These are phyloP conservation scores for Cosmia trapezina DNA, from an alignment of 2,888 invertebrate species.

Conservation along the genomic window DNA sequence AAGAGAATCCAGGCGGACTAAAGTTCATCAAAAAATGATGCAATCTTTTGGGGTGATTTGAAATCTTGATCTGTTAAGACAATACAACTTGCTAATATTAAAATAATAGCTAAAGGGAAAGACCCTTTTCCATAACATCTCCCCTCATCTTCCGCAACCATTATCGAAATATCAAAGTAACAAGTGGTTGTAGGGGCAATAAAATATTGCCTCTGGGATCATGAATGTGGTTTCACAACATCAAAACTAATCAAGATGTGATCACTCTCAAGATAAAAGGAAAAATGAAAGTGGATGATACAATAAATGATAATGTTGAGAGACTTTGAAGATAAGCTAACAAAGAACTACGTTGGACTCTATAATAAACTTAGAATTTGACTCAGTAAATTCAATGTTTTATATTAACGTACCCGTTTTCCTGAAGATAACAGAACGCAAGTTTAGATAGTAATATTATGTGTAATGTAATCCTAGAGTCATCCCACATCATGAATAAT, in stretches of 20 bases:
- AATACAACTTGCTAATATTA: constrained; percentile 30
- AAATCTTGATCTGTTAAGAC: constrained; percentile 16
- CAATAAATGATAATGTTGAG: too few species aligned
- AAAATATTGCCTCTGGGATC: constrained; percentile 29
- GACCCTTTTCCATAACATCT: constrained; percentile 25
- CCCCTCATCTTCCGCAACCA: constrained; percentile 43
- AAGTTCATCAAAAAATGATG: background rate
- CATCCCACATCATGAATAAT: too few species aligned
- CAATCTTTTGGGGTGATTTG: background rate
- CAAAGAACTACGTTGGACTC: too few species aligned
- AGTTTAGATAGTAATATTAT: too few species aligned
- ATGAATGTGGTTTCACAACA: constrained; percentile 37
- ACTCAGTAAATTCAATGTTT: too few species aligned
- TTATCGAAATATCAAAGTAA: constrained; percentile 56
- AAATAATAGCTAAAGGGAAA: constrained; percentile 36
- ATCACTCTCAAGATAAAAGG: constrained; percentile 20
- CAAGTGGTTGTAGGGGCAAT: constrained; percentile 57
- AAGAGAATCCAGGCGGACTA: background rate
- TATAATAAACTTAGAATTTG: too few species aligned
- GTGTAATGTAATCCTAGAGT: too few species aligned
- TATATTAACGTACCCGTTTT: too few species aligned
- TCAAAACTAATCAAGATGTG: constrained; percentile 38
- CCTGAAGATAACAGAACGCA: too few species aligned
- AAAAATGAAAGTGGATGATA: constrained; percentile 8
- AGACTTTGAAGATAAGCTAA: too few species aligned